Base-by-base conservation (phyloP, 2,888 invertebrate species). In the Agrotis segetum region DNA sequence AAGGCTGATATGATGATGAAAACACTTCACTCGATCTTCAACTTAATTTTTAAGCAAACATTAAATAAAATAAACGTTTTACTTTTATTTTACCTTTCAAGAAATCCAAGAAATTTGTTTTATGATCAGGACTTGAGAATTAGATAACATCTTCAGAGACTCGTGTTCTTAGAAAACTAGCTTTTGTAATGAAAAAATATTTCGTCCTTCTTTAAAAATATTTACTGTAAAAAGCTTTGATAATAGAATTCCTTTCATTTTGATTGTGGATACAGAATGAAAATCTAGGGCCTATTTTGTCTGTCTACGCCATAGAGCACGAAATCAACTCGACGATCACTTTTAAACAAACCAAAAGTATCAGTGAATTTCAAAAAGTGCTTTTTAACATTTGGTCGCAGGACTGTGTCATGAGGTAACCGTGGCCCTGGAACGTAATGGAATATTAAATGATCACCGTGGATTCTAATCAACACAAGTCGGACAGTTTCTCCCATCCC, bases 181-280 rank as follows among this genome's bases (percentile, higher is more conserved):
- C 13, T 64, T 70, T 76, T 70, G 3, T 47, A 34, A 61, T 61
- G 50, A 65, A 71, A 40, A 29, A 56, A 44, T 9, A 40, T 52
- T 77, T 13, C 29, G 47, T 44, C 21, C 24, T 9, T 16, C 21
- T 59, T 29, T 17, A 47, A 34, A 56, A 71, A 64, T 60, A 61
- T 47, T 60, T 40, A 17, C 0, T 7, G 19, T 52, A 47, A 49
- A 53, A 34, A 44, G 40, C 29, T 65, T 71, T 71, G 55, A 24
- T 40, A 47, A 58, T 61, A 52, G 52, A 70, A 69, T 58, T 64
- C 40, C n/a, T 61, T 61, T 64, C 60, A 75, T 55, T 70, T 47
- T 34, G 50, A 56, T 65, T 58, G 21, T 58, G 1, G 13, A 49
- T 65, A 65, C 49, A 56, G 24, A 77, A 65, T 58, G n/a, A 47